Conservation (phyloP, 2,888 invertebrate species). For the Xiphydria camelus region DNA sequence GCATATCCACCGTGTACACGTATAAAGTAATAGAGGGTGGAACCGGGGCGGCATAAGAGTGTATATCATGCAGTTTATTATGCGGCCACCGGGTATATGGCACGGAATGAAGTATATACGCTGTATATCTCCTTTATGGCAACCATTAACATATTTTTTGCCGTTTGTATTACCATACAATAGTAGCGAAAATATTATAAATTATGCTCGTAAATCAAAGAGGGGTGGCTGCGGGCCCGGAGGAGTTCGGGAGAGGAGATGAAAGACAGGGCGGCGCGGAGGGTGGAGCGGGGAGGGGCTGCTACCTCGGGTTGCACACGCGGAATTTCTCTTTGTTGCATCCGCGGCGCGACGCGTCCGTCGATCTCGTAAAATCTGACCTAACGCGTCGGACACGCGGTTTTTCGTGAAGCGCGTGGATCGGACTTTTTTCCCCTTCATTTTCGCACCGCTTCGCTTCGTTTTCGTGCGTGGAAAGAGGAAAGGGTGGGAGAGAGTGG, state of each 20-base stretch:
- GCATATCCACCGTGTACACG: no score
- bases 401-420: no score
- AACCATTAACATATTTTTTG: constrained; percentile 57
- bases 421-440: no score
- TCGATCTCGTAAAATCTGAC: no score
- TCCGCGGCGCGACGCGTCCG: no score
- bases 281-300: constrained; percentile 10
- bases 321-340: no score
- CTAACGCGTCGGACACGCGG: no score
- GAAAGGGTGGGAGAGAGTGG: no score
- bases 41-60: constrained; percentile 3
- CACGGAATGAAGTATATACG: constrained; percentile 51
- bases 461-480: no score
- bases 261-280: constrained; percentile 9
- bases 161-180: constrained; percentile 56
- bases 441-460: no score
- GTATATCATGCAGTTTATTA: constrained; percentile 38
- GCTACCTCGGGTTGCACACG: no score
- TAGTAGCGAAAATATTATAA: constrained; percentile 57
- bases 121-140: constrained; percentile 56
- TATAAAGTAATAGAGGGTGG: no score
- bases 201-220: constrained; percentile 55
- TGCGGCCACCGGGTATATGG: constrained; percentile 48
- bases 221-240: constrained; percentile 17
- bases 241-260: constrained; percentile 24